A percentile compares a stretch with the other conserved stretches of the same genome.
Evolutionary conservation across 2,113 vertebrate species (phyloP).

Genomic region (Cryptomyrus ogoouensis): DNA sequence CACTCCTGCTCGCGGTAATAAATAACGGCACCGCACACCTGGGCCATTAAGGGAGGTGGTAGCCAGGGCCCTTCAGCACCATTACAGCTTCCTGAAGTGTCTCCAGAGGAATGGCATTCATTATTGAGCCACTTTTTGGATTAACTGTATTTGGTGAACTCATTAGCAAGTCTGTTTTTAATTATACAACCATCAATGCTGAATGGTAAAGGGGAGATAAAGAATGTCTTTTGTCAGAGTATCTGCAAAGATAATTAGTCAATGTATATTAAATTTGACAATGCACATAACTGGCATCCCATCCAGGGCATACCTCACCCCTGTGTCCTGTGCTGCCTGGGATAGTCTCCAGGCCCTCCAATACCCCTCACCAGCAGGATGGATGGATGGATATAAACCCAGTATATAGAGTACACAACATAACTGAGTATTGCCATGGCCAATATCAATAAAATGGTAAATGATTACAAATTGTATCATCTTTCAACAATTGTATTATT

Average conservation of each 20-base stretch:
- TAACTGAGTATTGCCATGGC: background rate
- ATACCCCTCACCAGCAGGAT: background rate
- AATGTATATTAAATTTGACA: background rate
- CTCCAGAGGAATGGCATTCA: background rate
- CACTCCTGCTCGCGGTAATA: background rate
- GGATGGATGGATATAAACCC: background rate
- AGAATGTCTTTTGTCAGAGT: background rate
- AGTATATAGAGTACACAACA: background rate
- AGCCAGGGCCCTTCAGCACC: background rate
- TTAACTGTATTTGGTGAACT: conserved; percentile 4
- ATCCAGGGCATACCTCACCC: background rate
- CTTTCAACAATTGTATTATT: background rate
- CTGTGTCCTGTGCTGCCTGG: background rate
- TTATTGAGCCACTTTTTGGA: background rate
- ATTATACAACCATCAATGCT: conserved; percentile 1
- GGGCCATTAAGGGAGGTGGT: background rate
- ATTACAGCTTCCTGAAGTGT: background rate
- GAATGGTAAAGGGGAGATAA: background rate
- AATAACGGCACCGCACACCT: background rate
- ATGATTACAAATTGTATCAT: background rate
- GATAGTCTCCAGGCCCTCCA: background rate
- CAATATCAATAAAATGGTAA: background rate
- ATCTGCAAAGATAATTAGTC: conserved; percentile 16
- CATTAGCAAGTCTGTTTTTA: conserved; percentile 10
- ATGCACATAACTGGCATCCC: background rate